phyloP scores from a whole-genome alignment of 1,140 invertebrate species.

The Bombus waltoni region DNA sequence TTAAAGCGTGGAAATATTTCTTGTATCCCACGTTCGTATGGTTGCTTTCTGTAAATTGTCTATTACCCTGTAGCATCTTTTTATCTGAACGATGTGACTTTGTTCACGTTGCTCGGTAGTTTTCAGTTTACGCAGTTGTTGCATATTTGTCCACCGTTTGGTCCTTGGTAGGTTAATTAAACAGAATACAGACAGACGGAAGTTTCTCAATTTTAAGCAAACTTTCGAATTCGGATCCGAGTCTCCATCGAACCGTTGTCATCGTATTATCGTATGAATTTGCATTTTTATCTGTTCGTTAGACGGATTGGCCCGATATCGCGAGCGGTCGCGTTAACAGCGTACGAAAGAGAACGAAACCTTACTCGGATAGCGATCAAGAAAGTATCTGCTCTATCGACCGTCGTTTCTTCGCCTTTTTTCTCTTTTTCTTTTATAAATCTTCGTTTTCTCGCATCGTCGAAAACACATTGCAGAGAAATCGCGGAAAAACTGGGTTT shows the following conservation, averaged over 20 bases:
- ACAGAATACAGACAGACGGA: accelerated
- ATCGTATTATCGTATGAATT: not conserved
- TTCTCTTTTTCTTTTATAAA: not conserved
- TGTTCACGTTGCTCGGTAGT: too few species aligned
- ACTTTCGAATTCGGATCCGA: not conserved
- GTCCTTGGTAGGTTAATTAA: not conserved
- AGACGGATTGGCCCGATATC: not conserved
- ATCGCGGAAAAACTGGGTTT: not conserved
- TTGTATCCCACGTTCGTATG: not conserved
- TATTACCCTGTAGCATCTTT: too few species aligned
- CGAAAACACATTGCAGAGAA: not conserved
- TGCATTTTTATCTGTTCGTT: not conserved
- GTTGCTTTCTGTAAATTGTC: not conserved
- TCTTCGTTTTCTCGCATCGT: not conserved
- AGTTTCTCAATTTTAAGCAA: not conserved
- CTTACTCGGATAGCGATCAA: not conserved
- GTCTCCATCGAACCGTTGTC: too few species aligned
- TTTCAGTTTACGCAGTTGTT: not conserved
- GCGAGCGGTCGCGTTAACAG: not conserved
- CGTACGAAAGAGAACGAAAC: not conserved
- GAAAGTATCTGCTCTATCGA: not conserved
- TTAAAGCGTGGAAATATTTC: not conserved
- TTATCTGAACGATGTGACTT: too few species aligned
- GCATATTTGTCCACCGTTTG: not conserved
- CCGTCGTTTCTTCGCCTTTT: not conserved